Conservation (phyloP, 2,797 vertebrate species). For the Urocyon cinereoargenteus region DNA sequence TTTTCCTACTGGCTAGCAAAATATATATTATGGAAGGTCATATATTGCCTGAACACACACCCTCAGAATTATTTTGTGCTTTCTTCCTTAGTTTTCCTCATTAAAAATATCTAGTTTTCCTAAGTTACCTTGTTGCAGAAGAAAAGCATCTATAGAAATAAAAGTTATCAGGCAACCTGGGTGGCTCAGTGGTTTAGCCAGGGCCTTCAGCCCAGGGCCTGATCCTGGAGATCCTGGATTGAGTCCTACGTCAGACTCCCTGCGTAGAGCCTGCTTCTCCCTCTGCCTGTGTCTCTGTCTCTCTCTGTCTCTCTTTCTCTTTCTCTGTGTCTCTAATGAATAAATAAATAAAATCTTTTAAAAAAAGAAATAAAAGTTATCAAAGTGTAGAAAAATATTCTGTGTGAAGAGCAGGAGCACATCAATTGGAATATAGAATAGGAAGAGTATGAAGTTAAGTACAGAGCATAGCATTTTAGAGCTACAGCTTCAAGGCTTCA, state of each 20-base stretch:
- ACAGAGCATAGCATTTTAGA: background rate
- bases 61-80: background rate
- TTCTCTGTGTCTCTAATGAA: too few relatives aligned
- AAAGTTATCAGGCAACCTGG: background rate
- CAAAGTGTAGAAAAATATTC: background rate
- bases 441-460: rapidly evolving
- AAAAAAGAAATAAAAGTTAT: background rate
- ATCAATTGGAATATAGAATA: rapidly evolving
- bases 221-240: too few relatives aligned
- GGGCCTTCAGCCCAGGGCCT: too few relatives aligned
- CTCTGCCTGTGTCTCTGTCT: too few relatives aligned
- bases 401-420: background rate
- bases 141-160: background rate
- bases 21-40: background rate
- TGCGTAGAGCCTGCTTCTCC: too few relatives aligned
- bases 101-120: background rate
- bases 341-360: too few relatives aligned
- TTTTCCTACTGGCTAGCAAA: background rate
- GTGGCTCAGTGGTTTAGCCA: too few relatives aligned
- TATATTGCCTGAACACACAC: background rate
- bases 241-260: too few relatives aligned
- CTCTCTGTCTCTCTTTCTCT: too few relatives aligned
- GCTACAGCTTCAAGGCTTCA: too few relatives aligned
- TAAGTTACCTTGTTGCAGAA: background rate
- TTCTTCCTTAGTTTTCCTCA: background rate